A percentile compares a stretch with the other conserved stretches of the same genome.
Conservation (phyloP, 2,888 invertebrate genomes). For the Thalpophila matura region DNA sequence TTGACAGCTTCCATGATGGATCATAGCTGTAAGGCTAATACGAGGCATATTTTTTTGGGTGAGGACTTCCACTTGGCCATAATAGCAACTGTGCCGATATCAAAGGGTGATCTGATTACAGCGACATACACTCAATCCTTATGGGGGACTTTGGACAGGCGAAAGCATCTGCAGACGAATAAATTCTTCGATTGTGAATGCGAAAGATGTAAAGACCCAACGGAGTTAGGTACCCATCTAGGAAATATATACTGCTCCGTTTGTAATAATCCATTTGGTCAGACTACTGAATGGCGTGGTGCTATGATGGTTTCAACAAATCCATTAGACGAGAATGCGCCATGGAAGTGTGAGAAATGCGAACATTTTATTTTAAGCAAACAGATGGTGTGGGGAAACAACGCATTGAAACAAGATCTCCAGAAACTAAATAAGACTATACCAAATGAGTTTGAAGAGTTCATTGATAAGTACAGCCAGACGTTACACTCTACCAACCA, state of each 20-base stretch:
- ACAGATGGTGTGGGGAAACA: slow-evolving; percentile 92
- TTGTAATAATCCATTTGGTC: slow-evolving; percentile 87
- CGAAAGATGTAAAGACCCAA: slow-evolving; percentile 92
- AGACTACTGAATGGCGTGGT: slow-evolving; percentile 66
- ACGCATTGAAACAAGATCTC: slow-evolving; percentile 91
- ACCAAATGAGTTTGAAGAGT: slow-evolving; percentile 91
- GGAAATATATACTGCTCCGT: slow-evolving; percentile 92
- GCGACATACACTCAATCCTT: slow-evolving; percentile 93
- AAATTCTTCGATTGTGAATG: slow-evolving; percentile 94
- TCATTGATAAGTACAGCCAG: slow-evolving; percentile 91
- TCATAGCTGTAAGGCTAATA: slow-evolving; percentile 94
- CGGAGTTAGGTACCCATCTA: slow-evolving; percentile 92
- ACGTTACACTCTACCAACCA: slow-evolving; percentile 93
- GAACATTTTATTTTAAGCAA: slow-evolving; percentile 89
- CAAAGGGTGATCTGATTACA: slow-evolving; percentile 92
- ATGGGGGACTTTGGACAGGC: slow-evolving; percentile 92
- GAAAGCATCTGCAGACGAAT: slow-evolving; percentile 90
- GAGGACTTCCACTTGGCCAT: slow-evolving; percentile 91
- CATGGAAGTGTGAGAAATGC: slow-evolving; percentile 93
- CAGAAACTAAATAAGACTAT: slow-evolving; percentile 87
- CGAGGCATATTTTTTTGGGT: slow-evolving; percentile 92
- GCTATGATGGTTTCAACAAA: slow-evolving; percentile 91
- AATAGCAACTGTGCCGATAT: slow-evolving; percentile 92
- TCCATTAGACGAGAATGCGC: slow-evolving; percentile 90
- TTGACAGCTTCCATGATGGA: slow-evolving; percentile 93